Evolutionary conservation across 23 tunicate species (phyloP).

Genomic region (Halocynthia roretzi): DNA sequence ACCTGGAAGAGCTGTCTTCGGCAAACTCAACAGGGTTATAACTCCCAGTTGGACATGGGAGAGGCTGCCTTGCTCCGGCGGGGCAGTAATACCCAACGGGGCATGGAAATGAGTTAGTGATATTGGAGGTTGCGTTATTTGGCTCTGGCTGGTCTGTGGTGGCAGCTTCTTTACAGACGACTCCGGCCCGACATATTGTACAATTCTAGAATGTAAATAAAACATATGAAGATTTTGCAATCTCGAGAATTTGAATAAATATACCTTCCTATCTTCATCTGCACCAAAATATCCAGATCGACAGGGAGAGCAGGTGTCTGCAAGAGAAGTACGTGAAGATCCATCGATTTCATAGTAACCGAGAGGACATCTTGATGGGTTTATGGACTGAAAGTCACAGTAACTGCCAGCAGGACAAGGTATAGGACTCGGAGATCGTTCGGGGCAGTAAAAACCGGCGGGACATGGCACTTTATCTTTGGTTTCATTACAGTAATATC

Average conservation of each 20-base stretch:
- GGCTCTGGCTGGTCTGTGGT: constrained; percentile 82
- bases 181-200: constrained; percentile 72
- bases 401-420: constrained; percentile 77
- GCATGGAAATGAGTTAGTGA: constrained; percentile 84
- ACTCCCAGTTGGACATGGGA: constrained; percentile 86
- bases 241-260: background rate
- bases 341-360: constrained; percentile 72
- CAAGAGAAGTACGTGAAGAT: constrained; percentile 43
- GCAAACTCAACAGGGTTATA: constrained; percentile 75
- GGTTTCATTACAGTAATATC: constrained; percentile 78
- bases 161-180: constrained; percentile 78
- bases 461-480: constrained; percentile 43
- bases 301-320: constrained; percentile 68
- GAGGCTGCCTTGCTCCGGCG: constrained; percentile 46
- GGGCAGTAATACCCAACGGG: constrained; percentile 95
- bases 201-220: constrained; percentile 45
- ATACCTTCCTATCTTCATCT: constrained; percentile 49
- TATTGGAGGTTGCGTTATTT: constrained; percentile 59
- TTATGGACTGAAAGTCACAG: constrained; percentile 36
- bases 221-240: background rate
- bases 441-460: constrained; percentile 77
- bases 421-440: constrained; percentile 52
- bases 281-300: constrained; percentile 82
- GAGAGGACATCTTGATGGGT: constrained; percentile 76
- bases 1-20: constrained; percentile 10